Base-by-base conservation (phyloP, 2,888 invertebrate genomes). In the Chrysolina oricalcia region DNA sequence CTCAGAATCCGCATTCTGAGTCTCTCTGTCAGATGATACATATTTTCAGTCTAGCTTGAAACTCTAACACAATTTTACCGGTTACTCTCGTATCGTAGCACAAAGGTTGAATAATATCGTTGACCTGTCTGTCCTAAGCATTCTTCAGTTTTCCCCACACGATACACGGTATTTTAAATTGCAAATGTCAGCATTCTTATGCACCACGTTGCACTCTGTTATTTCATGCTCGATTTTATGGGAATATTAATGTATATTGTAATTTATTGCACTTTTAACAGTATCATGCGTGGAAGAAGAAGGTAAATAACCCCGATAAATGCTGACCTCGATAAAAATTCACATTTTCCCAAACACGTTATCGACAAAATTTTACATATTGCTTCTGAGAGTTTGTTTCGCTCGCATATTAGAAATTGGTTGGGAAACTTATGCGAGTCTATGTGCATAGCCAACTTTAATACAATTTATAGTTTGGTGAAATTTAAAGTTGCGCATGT, bases 131-230 rank as follows among this genome's bases (percentile, higher is more conserved):
- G 8, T 35, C 35, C 27, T n/a, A n/a, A 59, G 27, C 27, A 40
- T 68, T 53, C 64, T 19, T 43, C 23, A 46, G 35, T 67, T 67
- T 8, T n/a, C 19, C 46, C 67, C 35, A 53, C 23, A n/a, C 59
- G 59, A 63, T 41, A 40, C 27, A 63, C 62, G 46, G 53, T 48
- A 59, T 72, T 76, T 74, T 69, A 74, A 77, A 77, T 74, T 74
- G 77, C 77, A 77, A 77, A 77, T 77, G 43, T 27, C 72, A 21
- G 63, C 72, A 72, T 72, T 70, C 70, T 75, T 65, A 70, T 72
- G 75, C 69, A 69, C 64, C 72, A 46, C 40, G 35, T 62, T 72
- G 72, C 73, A 75, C 73, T 69, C 68, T 68, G 56, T 74, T 72
- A 75, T 75, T 78, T 75, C 69, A 75, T 71, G 53, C 64, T 71